Evolutionary conservation across 1,140 invertebrate species (phyloP).

Genomic region (Arctopsyche grandis): DNA sequence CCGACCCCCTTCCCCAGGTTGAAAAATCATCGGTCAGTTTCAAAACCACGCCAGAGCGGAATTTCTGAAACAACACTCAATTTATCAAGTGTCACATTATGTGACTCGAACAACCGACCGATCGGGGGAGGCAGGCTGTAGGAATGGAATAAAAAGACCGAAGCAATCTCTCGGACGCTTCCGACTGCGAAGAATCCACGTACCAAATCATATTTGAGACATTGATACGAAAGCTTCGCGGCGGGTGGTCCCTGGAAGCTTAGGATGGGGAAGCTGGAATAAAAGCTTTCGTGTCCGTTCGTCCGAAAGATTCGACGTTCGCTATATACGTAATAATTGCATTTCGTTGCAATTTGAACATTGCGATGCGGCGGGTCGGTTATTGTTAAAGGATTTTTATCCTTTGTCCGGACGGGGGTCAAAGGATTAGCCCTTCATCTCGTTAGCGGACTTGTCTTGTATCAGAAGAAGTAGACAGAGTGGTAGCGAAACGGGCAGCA

Average conservation of each 20-base stretch:
- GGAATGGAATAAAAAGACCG: not conserved
- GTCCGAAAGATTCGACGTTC: not conserved
- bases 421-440: slow-evolving; percentile 30
- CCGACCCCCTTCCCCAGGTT: too few species aligned
- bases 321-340: not conserved
- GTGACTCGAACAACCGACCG: not conserved
- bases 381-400: slow-evolving; percentile 2
- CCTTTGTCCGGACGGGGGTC: slow-evolving; percentile 8
- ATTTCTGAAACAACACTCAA: not conserved
- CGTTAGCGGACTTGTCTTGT: slow-evolving; percentile 13
- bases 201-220: slow-evolving; percentile 10
- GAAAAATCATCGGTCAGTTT: not conserved
- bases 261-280: not conserved
- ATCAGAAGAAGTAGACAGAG: too few species aligned
- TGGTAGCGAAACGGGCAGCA: too few species aligned
- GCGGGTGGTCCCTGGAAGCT: not conserved
- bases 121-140: not conserved
- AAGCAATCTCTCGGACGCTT: not conserved
- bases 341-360: slow-evolving; percentile 1
- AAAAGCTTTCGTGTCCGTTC: not conserved
- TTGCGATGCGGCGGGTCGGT: not conserved
- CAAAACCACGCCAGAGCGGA: not conserved
- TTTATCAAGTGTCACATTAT: not conserved
- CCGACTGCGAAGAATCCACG: not conserved
- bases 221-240: not conserved